A percentile compares a stretch with the other conserved stretches of the same genome.
Conservation (phyloP, 2,888 invertebrate genomes). For the Candidula unifasciata region DNA sequence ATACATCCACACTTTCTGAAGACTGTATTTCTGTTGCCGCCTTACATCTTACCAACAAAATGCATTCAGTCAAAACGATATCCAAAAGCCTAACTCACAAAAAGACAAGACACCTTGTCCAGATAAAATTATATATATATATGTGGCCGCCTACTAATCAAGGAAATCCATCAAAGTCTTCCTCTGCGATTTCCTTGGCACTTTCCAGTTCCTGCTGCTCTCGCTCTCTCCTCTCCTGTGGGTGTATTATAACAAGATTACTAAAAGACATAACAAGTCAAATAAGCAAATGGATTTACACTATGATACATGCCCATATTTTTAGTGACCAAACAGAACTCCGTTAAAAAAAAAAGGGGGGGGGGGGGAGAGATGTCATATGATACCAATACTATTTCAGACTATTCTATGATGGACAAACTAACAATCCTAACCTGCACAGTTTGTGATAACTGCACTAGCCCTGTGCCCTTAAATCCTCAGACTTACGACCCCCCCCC, state of each 20-base stretch:
- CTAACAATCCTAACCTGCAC: too few relatives aligned
- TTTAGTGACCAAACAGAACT: too few relatives aligned
- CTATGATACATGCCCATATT: too few relatives aligned
- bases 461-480: too few relatives aligned
- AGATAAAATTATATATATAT: not conserved
- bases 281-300: too few relatives aligned
- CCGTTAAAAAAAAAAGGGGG: too few relatives aligned
- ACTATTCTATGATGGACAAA: too few relatives aligned
- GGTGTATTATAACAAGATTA: not conserved
- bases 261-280: not conserved
- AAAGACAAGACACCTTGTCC: not conserved
- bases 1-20: not conserved
- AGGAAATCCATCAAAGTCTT: constrained; percentile 83
- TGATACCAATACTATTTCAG: too few relatives aligned
- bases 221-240: constrained; percentile 89
- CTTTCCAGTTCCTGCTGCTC: constrained; percentile 98
- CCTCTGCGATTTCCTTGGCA: constrained; percentile 99
- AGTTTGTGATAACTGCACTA: too few relatives aligned
- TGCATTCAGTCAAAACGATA: not conserved
- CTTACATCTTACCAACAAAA: not conserved
- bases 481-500: too few relatives aligned
- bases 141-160: constrained; percentile 47
- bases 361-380: too few relatives aligned
- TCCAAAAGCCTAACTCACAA: not conserved
- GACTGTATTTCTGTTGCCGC: not conserved